Conservation (phyloP, 2,113 vertebrate species). For the Eubucco bourcierii region DNA sequence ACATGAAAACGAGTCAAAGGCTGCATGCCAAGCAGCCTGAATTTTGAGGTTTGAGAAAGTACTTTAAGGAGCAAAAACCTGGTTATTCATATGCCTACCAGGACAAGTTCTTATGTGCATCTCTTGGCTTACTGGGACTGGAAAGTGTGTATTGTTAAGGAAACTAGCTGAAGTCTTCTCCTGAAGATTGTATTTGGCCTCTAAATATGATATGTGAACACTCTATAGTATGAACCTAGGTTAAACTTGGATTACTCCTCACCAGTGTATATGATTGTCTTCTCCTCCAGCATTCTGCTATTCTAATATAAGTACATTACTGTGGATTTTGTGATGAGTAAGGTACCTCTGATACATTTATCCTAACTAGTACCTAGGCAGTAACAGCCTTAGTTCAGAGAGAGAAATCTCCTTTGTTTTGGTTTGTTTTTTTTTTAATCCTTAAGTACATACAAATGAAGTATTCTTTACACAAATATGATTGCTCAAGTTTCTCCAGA, state of each 20-base stretch:
- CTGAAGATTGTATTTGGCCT: background rate
- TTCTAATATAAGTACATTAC: background rate
- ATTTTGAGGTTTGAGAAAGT: background rate
- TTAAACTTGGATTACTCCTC: background rate
- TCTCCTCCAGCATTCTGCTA: background rate
- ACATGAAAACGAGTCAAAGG: background rate
- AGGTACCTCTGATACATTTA: background rate
- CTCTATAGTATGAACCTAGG: background rate
- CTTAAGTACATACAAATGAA: background rate
- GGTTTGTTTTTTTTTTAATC: too few species aligned
- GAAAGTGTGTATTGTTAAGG: background rate
- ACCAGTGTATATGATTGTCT: background rate
- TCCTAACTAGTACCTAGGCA: background rate
- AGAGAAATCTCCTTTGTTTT: background rate
- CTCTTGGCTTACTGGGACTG: background rate
- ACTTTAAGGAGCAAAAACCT: background rate
- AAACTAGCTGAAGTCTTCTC: background rate
- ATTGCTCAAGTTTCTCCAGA: background rate
- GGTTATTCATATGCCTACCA: background rate
- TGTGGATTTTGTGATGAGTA: background rate
- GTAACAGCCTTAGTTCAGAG: background rate
- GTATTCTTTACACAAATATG: background rate
- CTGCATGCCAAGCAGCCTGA: background rate
- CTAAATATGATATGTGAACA: background rate
- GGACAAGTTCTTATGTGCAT: background rate